Percentiles rank a stretch among this genome's conserved stretches.
Conservation (phyloP, 2,113 vertebrate genomes). For the Notechis scutatus region DNA sequence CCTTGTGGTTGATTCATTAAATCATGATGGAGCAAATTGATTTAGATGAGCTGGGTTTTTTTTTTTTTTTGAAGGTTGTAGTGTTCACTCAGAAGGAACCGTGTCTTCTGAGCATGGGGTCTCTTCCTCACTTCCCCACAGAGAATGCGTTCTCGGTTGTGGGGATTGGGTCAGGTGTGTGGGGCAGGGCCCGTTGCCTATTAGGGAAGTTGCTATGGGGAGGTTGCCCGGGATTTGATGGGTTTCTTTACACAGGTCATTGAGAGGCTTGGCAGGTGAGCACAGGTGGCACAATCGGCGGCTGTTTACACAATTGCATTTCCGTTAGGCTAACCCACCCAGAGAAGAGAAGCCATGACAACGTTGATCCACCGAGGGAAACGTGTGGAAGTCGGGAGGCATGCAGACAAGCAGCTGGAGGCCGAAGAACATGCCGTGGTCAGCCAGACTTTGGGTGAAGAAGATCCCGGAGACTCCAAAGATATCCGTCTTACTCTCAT, state of each 20-base stretch:
- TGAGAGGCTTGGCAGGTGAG: neutral
- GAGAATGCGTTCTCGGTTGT: neutral
- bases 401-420: constrained; percentile 46
- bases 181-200: neutral
- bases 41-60: neutral
- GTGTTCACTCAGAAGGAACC: neutral
- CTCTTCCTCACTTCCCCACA: neutral
- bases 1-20: neutral
- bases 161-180: neutral
- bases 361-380: constrained; percentile 73
- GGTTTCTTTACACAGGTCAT: neutral
- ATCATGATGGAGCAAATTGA: neutral
- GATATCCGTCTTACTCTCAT: constrained; percentile 81
- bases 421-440: constrained; percentile 50
- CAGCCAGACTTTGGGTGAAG: constrained; percentile 44
- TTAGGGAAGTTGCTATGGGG: neutral
- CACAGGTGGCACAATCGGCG: neutral
- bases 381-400: constrained; percentile 54
- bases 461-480: constrained; percentile 68
- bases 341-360: constrained; percentile 68
- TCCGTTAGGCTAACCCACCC: neutral
- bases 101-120: too few species aligned
- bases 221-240: neutral
- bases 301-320: neutral
- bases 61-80: neutral